phyloP scores from a whole-genome alignment of 2,888 invertebrate genomes.

The Cheilosia scutellata region DNA sequence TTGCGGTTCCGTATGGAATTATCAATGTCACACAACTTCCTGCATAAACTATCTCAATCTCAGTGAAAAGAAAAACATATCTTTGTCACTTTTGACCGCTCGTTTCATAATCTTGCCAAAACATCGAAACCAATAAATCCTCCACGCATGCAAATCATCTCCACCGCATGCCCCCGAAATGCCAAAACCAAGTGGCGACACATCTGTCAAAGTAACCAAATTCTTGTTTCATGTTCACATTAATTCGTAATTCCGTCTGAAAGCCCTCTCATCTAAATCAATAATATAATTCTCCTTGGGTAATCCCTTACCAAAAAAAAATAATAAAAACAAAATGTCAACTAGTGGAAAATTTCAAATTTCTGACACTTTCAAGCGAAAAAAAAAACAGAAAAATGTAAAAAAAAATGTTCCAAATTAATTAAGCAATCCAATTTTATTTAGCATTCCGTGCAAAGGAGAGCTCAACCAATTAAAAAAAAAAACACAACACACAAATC shows the following conservation, averaged over 20 bases:
- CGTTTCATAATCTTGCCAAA: constrained; percentile 24
- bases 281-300: constrained; percentile 24
- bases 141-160: constrained; percentile 8
- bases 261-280: constrained; percentile 16
- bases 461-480: constrained; percentile 39
- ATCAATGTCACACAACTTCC: constrained; percentile 9
- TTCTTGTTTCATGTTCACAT: constrained; percentile 38
- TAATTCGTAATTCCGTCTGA: constrained; percentile 24
- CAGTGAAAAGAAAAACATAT: background rate
- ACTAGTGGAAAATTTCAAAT: constrained; percentile 32
- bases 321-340: constrained; percentile 24
- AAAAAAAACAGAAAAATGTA: constrained; percentile 10
- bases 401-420: constrained; percentile 38
- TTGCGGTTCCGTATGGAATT: background rate
- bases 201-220: constrained; percentile 50
- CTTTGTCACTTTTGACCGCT: constrained; percentile 22
- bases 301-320: constrained; percentile 17
- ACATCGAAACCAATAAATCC: constrained; percentile 20
- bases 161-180: background rate
- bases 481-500: background rate
- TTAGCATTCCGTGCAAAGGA: constrained; percentile 36
- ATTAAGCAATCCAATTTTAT: constrained; percentile 57
- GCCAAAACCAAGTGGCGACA: constrained; percentile 42
- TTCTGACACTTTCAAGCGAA: constrained; percentile 46
- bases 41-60: background rate